phyloP scores from a whole-genome alignment of 2,888 invertebrate genomes.

The Loripinus fragilis region DNA sequence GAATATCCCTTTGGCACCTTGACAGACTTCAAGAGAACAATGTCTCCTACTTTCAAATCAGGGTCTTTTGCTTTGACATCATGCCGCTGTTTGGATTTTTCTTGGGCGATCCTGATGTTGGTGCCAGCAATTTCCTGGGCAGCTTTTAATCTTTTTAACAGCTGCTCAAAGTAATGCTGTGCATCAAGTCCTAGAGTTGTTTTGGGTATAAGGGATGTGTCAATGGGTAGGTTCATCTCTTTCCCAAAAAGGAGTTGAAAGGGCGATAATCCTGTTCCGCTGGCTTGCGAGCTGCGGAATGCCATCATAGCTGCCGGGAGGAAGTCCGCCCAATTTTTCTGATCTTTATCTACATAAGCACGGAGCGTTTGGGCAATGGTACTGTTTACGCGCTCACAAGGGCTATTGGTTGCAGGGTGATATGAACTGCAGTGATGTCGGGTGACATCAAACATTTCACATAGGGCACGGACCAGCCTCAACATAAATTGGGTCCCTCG shows the following conservation, averaged over 20 bases:
- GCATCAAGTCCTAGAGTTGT: conserved; percentile 14
- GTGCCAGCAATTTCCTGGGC: conserved; percentile 31
- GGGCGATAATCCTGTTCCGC: conserved; percentile 13
- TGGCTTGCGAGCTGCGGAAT: conserved; percentile 4
- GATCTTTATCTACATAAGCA: conserved; percentile 23
- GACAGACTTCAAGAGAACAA: conserved; percentile 19
- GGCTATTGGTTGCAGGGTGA: not conserved
- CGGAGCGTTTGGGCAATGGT: conserved; percentile 29
- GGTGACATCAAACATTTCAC: conserved; percentile 33
- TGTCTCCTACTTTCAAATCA: conserved; percentile 17
- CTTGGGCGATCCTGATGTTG: conserved; percentile 25
- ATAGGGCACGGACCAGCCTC: conserved; percentile 38
- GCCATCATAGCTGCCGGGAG: conserved; percentile 41
- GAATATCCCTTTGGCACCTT: conserved; percentile 25
- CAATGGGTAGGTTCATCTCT: conserved; percentile 39
- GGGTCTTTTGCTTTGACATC: conserved; percentile 35
- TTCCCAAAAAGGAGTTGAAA: conserved; percentile 33
- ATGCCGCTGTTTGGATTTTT: conserved; percentile 29
- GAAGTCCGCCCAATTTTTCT: conserved; percentile 37
- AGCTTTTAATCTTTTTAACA: conserved; percentile 25
- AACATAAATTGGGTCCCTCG: conserved; percentile 42
- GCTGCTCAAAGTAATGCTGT: conserved; percentile 7
- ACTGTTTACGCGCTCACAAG: conserved; percentile 28
- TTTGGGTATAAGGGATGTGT: conserved; percentile 17
- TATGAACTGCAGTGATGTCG: conserved; percentile 1